Conservation (phyloP, 1,140 invertebrate species). For the Drosophila aff. region DNA sequence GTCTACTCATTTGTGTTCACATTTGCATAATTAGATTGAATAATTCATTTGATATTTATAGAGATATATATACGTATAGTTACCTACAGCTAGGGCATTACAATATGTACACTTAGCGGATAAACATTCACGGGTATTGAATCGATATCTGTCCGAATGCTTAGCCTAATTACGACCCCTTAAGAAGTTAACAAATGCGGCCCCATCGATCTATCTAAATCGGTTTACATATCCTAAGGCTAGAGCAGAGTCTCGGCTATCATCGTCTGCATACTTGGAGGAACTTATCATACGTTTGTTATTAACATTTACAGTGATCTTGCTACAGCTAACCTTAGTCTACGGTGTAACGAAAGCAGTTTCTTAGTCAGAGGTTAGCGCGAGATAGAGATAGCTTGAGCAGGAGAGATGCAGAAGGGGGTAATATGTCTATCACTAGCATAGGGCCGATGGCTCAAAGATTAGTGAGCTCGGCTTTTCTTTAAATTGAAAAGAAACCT, state of each 20-base stretch:
- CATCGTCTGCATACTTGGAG: slow-evolving; percentile 70
- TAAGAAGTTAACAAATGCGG: slow-evolving; percentile 48
- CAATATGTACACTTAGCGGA: slow-evolving; percentile 47
- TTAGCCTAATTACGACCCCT: slow-evolving; percentile 23
- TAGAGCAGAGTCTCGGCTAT: slow-evolving; percentile 34
- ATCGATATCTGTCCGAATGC: slow-evolving; percentile 33
- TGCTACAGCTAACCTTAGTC: slow-evolving; percentile 52
- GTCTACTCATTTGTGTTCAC: slow-evolving; percentile 54
- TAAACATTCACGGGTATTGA: slow-evolving; percentile 31
- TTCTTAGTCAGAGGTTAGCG: slow-evolving; percentile 31
- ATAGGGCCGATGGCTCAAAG: slow-evolving; percentile 50
- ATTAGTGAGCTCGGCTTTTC: slow-evolving; percentile 14
- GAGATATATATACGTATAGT: slow-evolving; percentile 31
- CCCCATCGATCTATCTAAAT: slow-evolving; percentile 39
- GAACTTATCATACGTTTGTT: slow-evolving; percentile 77
- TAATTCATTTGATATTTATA: slow-evolving; percentile 53
- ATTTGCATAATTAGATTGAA: slow-evolving; percentile 56
- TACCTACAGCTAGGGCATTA: slow-evolving; percentile 43
- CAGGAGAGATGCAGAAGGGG: slow-evolving; percentile 26
- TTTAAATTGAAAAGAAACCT: slow-evolving; percentile 57
- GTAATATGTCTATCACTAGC: slow-evolving; percentile 80
- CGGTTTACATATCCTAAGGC: slow-evolving; percentile 24
- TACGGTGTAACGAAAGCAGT: slow-evolving; percentile 47
- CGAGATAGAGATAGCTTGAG: slow-evolving; percentile 35
- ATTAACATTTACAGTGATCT: slow-evolving; percentile 74